Percentiles rank a stretch among this genome's conserved stretches.
Conservation (phyloP, 2,888 invertebrate genomes). For the Cantharis nigra region DNA sequence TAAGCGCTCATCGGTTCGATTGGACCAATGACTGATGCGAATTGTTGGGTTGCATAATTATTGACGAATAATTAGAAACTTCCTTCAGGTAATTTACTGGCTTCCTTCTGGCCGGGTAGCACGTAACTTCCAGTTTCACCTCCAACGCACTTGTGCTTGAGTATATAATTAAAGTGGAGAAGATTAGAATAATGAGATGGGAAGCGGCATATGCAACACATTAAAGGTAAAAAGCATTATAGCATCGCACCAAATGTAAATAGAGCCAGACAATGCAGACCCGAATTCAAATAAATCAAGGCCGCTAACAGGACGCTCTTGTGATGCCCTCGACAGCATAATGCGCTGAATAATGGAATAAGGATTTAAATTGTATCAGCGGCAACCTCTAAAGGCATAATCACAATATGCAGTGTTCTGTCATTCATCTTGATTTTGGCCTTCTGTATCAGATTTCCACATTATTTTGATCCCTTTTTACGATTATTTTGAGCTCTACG, state of each 20-base stretch:
- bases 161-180: background rate
- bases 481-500: conserved; percentile 20
- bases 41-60: no score
- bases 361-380: conserved; percentile 54
- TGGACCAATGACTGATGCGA: background rate
- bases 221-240: conserved; percentile 23
- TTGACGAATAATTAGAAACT: no score
- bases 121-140: background rate
- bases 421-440: conserved; percentile 47
- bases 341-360: conserved; percentile 55
- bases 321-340: conserved; percentile 51
- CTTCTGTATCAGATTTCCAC: conserved; percentile 36
- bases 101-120: background rate
- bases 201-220: conserved; percentile 23
- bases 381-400: conserved; percentile 36
- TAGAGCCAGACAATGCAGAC: conserved; percentile 47
- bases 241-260: conserved; percentile 33
- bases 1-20: background rate
- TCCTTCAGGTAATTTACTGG: background rate
- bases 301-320: conserved; percentile 52
- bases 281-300: conserved; percentile 54
- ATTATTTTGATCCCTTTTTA: conserved; percentile 31
- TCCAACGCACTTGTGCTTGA: background rate
- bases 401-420: conserved; percentile 42
- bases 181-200: background rate